Evolutionary conservation across 2,797 vertebrate genomes (phyloP).

Genomic region (Ficedula albicollis): DNA sequence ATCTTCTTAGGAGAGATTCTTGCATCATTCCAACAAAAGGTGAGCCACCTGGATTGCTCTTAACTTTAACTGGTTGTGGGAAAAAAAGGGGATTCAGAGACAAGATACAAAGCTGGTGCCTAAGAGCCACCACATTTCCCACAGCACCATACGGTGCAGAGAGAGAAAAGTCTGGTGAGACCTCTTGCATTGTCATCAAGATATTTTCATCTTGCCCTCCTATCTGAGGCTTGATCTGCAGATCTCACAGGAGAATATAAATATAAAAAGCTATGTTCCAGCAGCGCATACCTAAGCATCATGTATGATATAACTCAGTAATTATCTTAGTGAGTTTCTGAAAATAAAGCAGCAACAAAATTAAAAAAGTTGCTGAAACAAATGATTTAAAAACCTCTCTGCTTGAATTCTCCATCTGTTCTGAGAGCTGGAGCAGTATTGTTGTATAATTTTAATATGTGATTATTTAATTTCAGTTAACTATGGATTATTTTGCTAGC

Average conservation of each 20-base stretch:
- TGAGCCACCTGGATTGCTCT: not conserved
- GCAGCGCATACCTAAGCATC: not conserved
- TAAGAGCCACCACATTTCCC: not conserved
- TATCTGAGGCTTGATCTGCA: conserved; percentile 16
- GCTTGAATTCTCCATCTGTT: conserved; percentile 50
- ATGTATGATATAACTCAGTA: not conserved
- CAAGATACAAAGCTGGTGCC: not conserved
- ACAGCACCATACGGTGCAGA: not conserved
- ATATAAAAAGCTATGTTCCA: conserved; percentile 1
- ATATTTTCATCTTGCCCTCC: not conserved
- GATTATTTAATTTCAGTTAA: conserved; percentile 45
- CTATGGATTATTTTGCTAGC: conserved; percentile 37
- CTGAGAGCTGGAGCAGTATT: not conserved
- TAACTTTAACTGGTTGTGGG: not conserved
- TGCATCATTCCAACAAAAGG: not conserved
- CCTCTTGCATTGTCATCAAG: not conserved
- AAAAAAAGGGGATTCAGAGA: not conserved
- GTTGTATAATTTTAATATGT: not conserved
- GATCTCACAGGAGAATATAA: conserved; percentile 26
- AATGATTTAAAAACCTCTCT: not conserved
- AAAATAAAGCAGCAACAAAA: conserved; percentile 19
- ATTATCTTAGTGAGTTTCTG: not conserved
- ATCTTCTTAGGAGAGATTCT: not conserved
- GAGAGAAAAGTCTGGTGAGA: not conserved
- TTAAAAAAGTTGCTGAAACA: conserved; percentile 34